phyloP scores from a whole-genome alignment of 2,888 invertebrate genomes.

The Luperina testacea region DNA sequence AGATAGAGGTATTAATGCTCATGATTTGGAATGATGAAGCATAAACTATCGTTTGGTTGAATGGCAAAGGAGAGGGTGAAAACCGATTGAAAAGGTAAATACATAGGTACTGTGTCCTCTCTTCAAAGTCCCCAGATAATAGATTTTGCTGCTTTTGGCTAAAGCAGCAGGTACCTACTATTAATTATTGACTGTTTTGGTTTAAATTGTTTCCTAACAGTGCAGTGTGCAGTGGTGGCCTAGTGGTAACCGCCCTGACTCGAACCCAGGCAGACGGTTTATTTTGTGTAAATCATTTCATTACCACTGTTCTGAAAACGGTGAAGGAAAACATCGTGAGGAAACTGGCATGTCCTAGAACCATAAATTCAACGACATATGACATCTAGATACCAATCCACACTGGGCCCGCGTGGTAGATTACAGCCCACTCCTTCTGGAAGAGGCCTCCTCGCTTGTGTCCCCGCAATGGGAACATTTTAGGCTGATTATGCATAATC shows the following conservation, averaged over 20 bases:
- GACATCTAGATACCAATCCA: neutral
- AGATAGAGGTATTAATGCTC: conserved; percentile 31
- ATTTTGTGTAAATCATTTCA: neutral
- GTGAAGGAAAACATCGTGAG: neutral
- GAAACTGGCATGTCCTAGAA: neutral
- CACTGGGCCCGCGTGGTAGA: neutral
- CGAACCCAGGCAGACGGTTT: neutral
- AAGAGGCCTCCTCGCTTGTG: neutral
- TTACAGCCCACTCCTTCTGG: neutral
- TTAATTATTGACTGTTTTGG: neutral
- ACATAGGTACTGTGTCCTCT: too few relatives aligned
- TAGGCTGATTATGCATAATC: neutral
- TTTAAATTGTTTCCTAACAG: neutral
- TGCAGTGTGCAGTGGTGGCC: neutral
- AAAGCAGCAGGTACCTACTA: neutral
- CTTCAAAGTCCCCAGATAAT: neutral
- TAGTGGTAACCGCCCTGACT: neutral
- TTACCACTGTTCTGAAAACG: neutral
- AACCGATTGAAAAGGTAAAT: neutral
- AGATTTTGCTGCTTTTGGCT: neutral
- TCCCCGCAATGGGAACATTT: neutral
- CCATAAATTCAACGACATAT: neutral
- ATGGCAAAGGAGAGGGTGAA: neutral
- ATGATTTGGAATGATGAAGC: conserved; percentile 2
- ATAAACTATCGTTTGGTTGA: neutral